A percentile compares a stretch with the other conserved stretches of the same genome.
Evolutionary conservation across 2,113 vertebrate species (phyloP).

Genomic region (Psophia crepitans): DNA sequence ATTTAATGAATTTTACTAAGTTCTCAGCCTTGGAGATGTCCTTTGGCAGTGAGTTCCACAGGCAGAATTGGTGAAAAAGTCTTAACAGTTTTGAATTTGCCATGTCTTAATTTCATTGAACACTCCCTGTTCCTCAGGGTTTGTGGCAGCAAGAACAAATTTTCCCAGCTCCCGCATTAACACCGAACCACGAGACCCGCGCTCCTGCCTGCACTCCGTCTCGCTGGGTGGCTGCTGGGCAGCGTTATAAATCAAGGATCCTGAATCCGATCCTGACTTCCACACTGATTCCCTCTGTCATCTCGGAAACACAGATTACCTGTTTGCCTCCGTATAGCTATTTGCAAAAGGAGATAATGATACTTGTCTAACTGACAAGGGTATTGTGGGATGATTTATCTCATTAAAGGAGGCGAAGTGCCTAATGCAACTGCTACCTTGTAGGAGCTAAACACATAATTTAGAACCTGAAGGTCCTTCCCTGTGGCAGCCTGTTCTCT

Average conservation of each 20-base stretch:
- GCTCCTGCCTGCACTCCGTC: accelerated
- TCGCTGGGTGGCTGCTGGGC: not conserved
- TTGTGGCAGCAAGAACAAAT: not conserved
- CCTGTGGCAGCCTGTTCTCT: not conserved
- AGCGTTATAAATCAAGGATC: not conserved
- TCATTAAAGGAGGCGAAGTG: not conserved
- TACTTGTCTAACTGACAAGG: not conserved
- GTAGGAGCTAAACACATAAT: accelerated
- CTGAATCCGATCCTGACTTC: not conserved
- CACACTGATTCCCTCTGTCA: not conserved
- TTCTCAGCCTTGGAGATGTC: not conserved
- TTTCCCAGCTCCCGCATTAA: not conserved
- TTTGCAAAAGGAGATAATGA: not conserved
- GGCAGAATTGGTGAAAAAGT: not conserved
- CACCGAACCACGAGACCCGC: accelerated
- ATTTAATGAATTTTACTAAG: not conserved
- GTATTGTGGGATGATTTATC: not conserved
- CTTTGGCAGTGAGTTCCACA: not conserved
- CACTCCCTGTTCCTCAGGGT: not conserved
- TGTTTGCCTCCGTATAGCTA: not conserved
- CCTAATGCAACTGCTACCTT: not conserved
- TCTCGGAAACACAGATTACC: not conserved
- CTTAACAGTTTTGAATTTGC: not conserved
- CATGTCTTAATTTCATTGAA: not conserved
- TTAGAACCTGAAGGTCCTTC: not conserved